Conservation (phyloP, 2,888 invertebrate species). For the Ethmia dodecea region DNA sequence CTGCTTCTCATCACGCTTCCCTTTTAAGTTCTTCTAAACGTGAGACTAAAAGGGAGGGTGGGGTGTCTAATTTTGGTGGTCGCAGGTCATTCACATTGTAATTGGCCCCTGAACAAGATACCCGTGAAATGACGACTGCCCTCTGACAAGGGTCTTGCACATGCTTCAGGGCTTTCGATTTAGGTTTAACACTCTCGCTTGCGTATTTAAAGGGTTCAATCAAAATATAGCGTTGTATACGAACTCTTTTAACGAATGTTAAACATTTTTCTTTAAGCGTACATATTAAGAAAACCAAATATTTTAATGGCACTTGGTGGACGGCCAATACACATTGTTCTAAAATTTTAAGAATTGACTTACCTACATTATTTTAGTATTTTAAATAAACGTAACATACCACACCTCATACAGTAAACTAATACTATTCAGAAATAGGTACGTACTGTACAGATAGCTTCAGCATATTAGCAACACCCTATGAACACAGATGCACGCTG, state of each 20-base stretch:
- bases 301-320: no score
- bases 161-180: constrained; percentile 52
- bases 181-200: constrained; percentile 36
- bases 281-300: no score
- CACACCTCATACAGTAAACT: no score
- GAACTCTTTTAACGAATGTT: no score
- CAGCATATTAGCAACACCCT: constrained; percentile 39
- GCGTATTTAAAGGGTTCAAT: constrained; percentile 7
- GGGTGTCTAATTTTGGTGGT: constrained; percentile 30
- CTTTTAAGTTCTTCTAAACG: constrained; percentile 6
- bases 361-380: no score
- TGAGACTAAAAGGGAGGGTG: constrained; percentile 14
- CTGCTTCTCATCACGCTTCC: constrained; percentile 19
- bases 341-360: no score
- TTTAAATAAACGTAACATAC: no score
- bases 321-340: no score
- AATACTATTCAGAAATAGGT: no score
- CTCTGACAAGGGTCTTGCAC: constrained; percentile 58
- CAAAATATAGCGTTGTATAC: no score
- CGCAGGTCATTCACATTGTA: constrained; percentile 65
- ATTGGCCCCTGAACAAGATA: constrained; percentile 67
- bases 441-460: constrained; percentile 12
- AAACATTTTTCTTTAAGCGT: no score
- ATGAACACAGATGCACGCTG: constrained; percentile 39
- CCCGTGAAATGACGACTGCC: constrained; percentile 70